Evolutionary conservation across 2,797 vertebrate species (phyloP), one percentile per base, ranked within the genome.

Genomic region (Nasua narica): DNA sequence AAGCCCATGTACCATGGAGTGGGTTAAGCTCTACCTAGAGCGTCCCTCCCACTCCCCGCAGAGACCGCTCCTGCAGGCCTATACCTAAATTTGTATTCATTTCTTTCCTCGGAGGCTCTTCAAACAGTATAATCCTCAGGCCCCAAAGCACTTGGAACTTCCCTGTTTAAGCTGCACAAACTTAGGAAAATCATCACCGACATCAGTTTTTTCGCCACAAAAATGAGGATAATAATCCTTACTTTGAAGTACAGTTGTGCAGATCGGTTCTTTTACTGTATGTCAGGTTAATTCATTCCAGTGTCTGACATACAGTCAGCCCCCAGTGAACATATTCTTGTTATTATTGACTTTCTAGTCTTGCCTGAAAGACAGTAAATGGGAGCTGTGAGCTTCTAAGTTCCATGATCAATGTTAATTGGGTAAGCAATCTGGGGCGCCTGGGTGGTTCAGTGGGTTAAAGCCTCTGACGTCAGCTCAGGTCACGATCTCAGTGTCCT

Each of bases 341-440:
- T 62, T 67, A 74, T 32, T 6, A 12, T 27, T 72, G 85, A 81
- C 46, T 27, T 46, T 35, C 43, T 18, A 60, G 19, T 37, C 48
- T 40, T 69, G 0, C 23, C 54, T 56, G 13, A 29, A n/a, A n/a
- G 21, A 90, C 43, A 48, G 48, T 27, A 72, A 50, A 69, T 19
- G 25, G 32, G 32, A 87, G 29, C 10, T 54, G 23, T 54, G n/a
- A 69, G 56, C 18, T 1, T 56, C 69, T 60, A 46, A 78, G 52
- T 48, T 56, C 72, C n/a, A 9, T 13, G 15, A 74, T 48, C 48
- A 82, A 70, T 85, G 58, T 62, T 87, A 85, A 92, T 67, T 60
- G 60, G 58, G 19, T n/a, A 69, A 85, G 40, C 3, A 72, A 82
- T n/a, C 27, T 62, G 29, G 58, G 54, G n/a, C 6, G n/a, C n/a